Evolutionary conservation across 2,113 vertebrate genomes (phyloP).

Genomic region (Clinocottus analis): DNA sequence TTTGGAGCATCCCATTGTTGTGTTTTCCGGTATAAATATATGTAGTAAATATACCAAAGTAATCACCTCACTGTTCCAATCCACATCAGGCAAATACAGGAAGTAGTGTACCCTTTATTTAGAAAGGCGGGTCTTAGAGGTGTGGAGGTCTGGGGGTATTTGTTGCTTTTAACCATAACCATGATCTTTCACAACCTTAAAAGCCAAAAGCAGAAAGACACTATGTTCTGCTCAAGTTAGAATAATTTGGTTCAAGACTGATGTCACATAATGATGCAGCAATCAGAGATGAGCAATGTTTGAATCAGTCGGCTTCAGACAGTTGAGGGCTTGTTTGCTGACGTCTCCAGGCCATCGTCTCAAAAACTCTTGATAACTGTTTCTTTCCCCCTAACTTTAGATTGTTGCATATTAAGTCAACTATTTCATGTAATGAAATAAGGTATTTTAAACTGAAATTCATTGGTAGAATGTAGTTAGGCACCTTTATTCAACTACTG

Average conservation of each 20-base stretch:
- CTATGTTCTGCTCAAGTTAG: too few species aligned
- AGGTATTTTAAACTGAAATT: too few species aligned
- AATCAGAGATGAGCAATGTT: neutral
- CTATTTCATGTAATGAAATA: too few species aligned
- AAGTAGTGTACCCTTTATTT: too few species aligned
- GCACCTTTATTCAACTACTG: too few species aligned
- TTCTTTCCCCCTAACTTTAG: too few species aligned
- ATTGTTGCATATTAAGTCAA: too few species aligned
- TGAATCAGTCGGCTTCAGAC: neutral
- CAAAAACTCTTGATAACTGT: too few species aligned
- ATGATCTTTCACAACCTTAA: neutral
- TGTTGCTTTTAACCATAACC: neutral
- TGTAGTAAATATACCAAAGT: neutral
- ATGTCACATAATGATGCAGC: neutral
- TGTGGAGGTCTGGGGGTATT: neutral
- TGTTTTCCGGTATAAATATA: neutral
- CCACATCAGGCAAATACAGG: neutral
- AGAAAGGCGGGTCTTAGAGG: neutral
- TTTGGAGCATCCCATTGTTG: neutral
- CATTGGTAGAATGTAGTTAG: too few species aligned
- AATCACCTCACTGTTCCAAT: neutral
- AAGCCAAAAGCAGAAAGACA: neutral
- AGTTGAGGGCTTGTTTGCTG: neutral
- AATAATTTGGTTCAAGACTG: too few species aligned
- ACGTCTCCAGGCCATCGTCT: neutral